Percentiles rank a stretch among this genome's conserved stretches.
These are phyloP conservation scores for Psilopogon haemacephalus DNA, from an alignment of 2,113 vertebrate species.

Conservation along the genomic window DNA sequence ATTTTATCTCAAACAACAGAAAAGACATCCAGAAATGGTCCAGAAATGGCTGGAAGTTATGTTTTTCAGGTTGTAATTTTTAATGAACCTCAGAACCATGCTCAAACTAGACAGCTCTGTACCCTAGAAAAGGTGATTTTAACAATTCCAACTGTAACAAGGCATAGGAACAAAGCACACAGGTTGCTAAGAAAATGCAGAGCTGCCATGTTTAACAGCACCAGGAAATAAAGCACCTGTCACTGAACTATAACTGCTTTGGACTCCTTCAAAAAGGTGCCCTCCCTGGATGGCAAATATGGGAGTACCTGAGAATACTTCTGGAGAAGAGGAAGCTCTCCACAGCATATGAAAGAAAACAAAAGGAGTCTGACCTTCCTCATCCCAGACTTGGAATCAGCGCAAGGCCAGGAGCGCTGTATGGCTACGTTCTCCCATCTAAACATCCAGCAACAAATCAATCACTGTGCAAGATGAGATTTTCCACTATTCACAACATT, in stretches of 20 bases:
- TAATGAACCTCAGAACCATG: neutral
- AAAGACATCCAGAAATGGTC: neutral
- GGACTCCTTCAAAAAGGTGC: neutral
- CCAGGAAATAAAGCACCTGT: neutral
- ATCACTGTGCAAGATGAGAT: neutral
- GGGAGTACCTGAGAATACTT: neutral
- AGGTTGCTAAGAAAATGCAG: neutral
- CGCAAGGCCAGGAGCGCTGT: neutral
- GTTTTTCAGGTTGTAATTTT: neutral
- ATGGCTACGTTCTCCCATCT: rapidly evolving
- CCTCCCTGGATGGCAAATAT: neutral
- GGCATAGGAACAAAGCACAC: neutral
- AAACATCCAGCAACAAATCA: neutral
- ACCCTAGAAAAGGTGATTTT: neutral
- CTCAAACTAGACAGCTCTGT: neutral
- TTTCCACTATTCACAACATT: neutral
- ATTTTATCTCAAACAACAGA: neutral
- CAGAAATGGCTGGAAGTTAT: neutral
- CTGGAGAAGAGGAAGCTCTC: neutral
- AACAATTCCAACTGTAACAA: neutral
- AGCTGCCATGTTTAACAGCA: neutral
- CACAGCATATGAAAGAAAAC: neutral
- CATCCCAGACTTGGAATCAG: neutral
- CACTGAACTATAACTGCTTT: neutral
- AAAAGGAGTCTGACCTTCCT: neutral